Evolutionary conservation across 2,888 invertebrate species (phyloP).

Genomic region (Hemistola chrysoprasaria): DNA sequence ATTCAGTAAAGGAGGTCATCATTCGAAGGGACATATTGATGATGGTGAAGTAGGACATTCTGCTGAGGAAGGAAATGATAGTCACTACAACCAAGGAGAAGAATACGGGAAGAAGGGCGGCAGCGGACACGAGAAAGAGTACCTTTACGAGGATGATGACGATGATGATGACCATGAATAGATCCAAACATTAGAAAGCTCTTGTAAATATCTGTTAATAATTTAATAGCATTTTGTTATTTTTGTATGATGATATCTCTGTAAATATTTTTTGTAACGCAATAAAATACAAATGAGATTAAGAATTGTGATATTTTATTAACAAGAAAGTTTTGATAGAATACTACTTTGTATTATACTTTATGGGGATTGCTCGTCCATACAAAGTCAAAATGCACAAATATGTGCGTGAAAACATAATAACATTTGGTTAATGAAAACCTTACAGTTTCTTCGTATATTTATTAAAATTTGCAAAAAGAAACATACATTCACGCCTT

Average conservation of each 20-base stretch:
- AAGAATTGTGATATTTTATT: slow-evolving; percentile 1
- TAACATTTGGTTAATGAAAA: no score
- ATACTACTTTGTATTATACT: no score
- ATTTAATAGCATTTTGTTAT: slow-evolving; percentile 65
- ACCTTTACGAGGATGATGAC: slow-evolving; percentile 63
- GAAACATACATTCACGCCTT: no score
- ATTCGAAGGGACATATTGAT: slow-evolving; percentile 81
- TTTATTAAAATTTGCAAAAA: no score
- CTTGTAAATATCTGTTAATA: slow-evolving; percentile 56
- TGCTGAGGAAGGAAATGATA: slow-evolving; percentile 80
- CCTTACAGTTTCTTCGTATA: no score
- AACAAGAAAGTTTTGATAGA: neutral
- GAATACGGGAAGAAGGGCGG: slow-evolving; percentile 81
- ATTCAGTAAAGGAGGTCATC: slow-evolving; percentile 80
- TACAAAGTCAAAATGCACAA: no score
- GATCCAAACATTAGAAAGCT: slow-evolving; percentile 31
- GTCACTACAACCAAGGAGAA: slow-evolving; percentile 76
- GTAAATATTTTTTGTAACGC: slow-evolving; percentile 62
- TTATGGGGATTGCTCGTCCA: no score
- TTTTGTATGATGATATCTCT: slow-evolving; percentile 57
- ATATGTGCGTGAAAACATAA: no score
- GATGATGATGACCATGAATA: slow-evolving; percentile 46
- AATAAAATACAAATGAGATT: slow-evolving; percentile 44
- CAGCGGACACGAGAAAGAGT: slow-evolving; percentile 68
- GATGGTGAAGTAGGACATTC: slow-evolving; percentile 79